Evolutionary conservation across 2,797 vertebrate genomes (phyloP).

Genomic region (Trichosurus vulpecula): DNA sequence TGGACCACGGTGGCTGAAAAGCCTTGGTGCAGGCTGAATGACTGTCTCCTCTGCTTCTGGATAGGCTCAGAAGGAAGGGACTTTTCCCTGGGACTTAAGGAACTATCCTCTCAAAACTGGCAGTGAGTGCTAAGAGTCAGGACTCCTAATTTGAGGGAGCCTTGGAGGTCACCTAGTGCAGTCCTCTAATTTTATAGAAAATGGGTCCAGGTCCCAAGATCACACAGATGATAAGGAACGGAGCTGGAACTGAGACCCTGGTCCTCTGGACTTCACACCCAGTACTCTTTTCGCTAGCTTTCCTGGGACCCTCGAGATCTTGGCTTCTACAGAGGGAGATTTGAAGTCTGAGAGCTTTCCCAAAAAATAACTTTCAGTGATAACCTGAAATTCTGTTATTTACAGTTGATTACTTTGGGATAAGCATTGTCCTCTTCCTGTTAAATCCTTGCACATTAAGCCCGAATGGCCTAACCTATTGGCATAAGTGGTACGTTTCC

Average conservation of each 20-base stretch:
- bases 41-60: not conserved
- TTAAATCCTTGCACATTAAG: accelerated
- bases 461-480: not conserved
- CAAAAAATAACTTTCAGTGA: not conserved
- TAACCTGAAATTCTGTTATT: not conserved
- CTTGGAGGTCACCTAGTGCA: not conserved
- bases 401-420: not conserved
- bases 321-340: not conserved
- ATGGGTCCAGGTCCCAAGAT: not conserved
- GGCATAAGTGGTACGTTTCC: not conserved
- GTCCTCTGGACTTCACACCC: not conserved
- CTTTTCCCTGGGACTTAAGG: not conserved
- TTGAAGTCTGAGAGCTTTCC: not conserved
- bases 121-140: not conserved
- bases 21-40: not conserved
- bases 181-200: not conserved
- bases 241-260: not conserved
- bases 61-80: not conserved
- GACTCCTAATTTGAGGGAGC: not conserved
- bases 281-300: not conserved
- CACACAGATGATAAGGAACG: not conserved
- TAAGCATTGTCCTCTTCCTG: not conserved
- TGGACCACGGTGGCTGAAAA: not conserved
- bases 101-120: not conserved
- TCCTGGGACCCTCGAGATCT: not conserved